phyloP scores from a whole-genome alignment of 2,113 vertebrate species.

The Ammodytes dubius region DNA sequence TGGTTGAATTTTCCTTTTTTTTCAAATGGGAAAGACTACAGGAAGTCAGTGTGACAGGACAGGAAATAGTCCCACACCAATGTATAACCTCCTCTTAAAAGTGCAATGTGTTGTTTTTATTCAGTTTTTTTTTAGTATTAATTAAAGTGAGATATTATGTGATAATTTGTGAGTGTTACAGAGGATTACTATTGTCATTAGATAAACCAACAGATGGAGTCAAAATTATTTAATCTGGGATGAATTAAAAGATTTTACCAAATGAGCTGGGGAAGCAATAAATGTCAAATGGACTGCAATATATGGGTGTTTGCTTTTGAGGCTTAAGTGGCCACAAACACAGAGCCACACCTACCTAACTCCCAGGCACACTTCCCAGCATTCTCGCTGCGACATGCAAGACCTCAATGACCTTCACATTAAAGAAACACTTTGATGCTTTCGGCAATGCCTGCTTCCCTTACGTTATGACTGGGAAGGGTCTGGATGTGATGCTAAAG shows the following conservation, averaged over 20 bases:
- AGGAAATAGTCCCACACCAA: no score
- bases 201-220: constrained; percentile 54
- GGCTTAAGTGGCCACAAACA: not conserved
- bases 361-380: constrained; percentile 23
- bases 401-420: constrained; percentile 44
- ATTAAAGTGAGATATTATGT: no score
- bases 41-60: no score
- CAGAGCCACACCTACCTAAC: not conserved
- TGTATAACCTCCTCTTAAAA: no score
- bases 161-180: no score
- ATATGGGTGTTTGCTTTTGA: constrained; percentile 13
- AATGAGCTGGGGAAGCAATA: constrained; percentile 17
- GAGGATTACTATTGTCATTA: not conserved
- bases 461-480: not conserved
- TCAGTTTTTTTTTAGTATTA: no score
- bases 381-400: not conserved
- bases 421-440: constrained; percentile 42
- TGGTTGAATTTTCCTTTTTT: no score
- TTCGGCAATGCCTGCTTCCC: not conserved
- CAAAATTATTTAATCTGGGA: constrained; percentile 2
- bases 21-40: no score
- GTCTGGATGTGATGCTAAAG: not conserved
- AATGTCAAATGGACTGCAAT: constrained; percentile 22
- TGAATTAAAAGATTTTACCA: constrained; percentile 30
- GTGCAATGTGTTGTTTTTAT: no score